phyloP scores from a whole-genome alignment of 2,888 invertebrate genomes.

The Hydrotaea diabolus region DNA sequence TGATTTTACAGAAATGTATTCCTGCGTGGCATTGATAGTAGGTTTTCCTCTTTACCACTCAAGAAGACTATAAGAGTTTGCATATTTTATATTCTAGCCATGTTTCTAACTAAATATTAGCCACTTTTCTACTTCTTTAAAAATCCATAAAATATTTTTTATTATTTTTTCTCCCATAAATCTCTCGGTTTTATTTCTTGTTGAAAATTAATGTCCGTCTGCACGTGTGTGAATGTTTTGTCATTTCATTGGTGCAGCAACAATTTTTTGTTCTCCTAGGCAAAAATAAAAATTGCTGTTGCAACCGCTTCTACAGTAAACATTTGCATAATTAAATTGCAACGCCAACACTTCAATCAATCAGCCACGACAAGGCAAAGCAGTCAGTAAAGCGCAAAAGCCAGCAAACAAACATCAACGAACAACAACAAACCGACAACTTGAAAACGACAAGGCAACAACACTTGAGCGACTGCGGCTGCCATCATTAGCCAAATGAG shows the following conservation, averaged over 20 bases:
- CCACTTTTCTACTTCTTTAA: background rate
- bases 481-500: constrained; percentile 39
- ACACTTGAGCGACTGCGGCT: background rate
- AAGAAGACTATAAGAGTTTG: background rate
- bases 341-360: constrained; percentile 62
- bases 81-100: background rate
- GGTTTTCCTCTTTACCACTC: background rate
- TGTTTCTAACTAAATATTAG: background rate
- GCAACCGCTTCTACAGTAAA: constrained; percentile 34
- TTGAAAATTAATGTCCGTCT: background rate
- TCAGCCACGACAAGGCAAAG: constrained; percentile 31
- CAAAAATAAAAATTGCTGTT: background rate
- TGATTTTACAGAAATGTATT: too few relatives aligned
- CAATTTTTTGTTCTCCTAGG: background rate
- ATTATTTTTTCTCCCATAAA: background rate
- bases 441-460: background rate
- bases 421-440: background rate
- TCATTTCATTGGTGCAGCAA: background rate
- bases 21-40: background rate
- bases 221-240: background rate
- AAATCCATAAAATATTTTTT: background rate
- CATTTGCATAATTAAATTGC: constrained; percentile 61
- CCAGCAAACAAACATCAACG: background rate
- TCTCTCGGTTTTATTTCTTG: background rate
- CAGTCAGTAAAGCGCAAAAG: constrained; percentile 31